Conservation (phyloP, 1,140 invertebrate genomes). For the Octopus sinensis region DNA sequence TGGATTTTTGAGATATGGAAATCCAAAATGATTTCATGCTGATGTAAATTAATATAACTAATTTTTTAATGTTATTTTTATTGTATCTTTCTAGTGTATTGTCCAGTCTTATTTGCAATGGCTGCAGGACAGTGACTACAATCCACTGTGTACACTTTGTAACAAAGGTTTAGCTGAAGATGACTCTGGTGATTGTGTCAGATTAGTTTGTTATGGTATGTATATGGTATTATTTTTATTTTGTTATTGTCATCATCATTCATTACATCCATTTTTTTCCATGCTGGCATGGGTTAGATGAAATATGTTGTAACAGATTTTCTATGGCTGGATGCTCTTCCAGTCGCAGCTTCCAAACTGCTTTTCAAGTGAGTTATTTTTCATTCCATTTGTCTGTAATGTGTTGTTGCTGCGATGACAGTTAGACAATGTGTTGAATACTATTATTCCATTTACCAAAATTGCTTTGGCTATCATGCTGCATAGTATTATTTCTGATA, state of each 20-base stretch:
- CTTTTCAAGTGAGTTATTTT: too few relatives aligned
- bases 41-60: neutral
- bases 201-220: constrained; percentile 60
- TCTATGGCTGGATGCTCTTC: too few relatives aligned
- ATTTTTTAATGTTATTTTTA: constrained; percentile 19
- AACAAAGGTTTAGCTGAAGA: constrained; percentile 72
- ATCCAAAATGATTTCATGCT: too few relatives aligned
- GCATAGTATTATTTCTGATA: too few relatives aligned
- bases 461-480: too few relatives aligned
- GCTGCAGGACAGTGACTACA: constrained; percentile 95
- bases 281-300: neutral
- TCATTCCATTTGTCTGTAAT: too few relatives aligned
- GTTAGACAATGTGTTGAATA: too few relatives aligned
- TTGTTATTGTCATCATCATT: neutral
- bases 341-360: too few relatives aligned
- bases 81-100: constrained; percentile 75
- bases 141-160: constrained; percentile 85
- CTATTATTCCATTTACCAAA: too few relatives aligned
- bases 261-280: neutral
- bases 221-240: neutral
- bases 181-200: constrained; percentile 71
- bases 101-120: constrained; percentile 96
- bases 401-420: too few relatives aligned
- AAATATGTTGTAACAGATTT: too few relatives aligned
- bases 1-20: too few relatives aligned